These are phyloP conservation scores for Liparis tanakae DNA, from an alignment of 2,797 vertebrate genomes.

Conservation along the genomic window DNA sequence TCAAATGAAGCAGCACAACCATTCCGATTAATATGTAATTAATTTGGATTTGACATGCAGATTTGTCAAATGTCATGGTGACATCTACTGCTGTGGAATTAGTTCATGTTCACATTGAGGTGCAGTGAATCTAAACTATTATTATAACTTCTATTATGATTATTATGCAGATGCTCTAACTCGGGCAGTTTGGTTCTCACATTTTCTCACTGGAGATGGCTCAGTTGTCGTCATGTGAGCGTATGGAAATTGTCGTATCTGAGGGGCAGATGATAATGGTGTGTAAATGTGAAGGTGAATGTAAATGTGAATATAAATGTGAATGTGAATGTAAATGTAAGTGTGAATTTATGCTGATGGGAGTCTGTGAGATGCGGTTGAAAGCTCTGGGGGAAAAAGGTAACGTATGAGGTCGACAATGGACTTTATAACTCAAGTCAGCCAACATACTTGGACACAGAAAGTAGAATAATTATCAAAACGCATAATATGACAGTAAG, in stretches of 20 bases:
- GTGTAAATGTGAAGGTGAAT: background rate
- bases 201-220: no score
- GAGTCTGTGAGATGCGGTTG: background rate
- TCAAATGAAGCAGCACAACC: slow-evolving; percentile 6
- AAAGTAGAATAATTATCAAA: background rate
- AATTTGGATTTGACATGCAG: slow-evolving; percentile 42
- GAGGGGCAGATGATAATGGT: background rate
- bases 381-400: background rate
- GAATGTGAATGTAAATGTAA: background rate
- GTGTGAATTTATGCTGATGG: background rate
- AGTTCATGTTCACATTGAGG: slow-evolving; percentile 25
- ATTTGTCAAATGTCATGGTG: slow-evolving; percentile 37
- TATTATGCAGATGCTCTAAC: background rate
- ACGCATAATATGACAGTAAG: background rate
- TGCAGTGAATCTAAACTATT: background rate
- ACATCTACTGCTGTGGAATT: slow-evolving; percentile 32
- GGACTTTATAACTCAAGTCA: background rate
- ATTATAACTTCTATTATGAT: no score
- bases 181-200: background rate
- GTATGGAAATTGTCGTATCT: background rate
- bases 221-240: background rate
- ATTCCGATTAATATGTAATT: slow-evolving; percentile 39
- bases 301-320: no score
- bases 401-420: background rate
- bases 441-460: background rate